Percentiles rank a stretch among this genome's conserved stretches.
These are phyloP conservation scores for Drosophila punjabiensis DNA, from an alignment of 1,140 invertebrate genomes.

Conservation along the genomic window DNA sequence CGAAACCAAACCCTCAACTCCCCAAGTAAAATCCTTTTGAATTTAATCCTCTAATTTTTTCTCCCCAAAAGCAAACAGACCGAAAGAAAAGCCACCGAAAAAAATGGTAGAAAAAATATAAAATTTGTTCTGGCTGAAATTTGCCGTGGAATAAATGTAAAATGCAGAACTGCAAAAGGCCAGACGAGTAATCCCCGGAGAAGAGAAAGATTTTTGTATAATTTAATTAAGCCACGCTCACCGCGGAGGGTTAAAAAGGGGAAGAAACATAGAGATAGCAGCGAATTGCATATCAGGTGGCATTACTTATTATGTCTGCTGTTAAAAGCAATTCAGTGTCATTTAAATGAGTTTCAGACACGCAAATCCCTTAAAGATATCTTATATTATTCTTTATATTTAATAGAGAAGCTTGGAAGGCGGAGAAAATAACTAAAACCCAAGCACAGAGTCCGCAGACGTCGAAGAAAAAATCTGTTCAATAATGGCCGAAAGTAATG, in stretches of 20 bases:
- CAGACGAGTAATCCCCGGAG: slow-evolving; percentile 19
- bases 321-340: slow-evolving; percentile 39
- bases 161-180: slow-evolving; percentile 28
- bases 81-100: slow-evolving; percentile 20
- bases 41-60: slow-evolving; percentile 39
- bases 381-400: background rate
- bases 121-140: slow-evolving; percentile 68
- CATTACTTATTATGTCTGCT: slow-evolving; percentile 2
- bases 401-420: background rate
- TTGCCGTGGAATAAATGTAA: slow-evolving; percentile 48
- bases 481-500: slow-evolving; percentile 58
- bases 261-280: slow-evolving; percentile 11
- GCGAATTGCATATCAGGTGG: slow-evolving; percentile 10
- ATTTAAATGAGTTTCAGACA: slow-evolving; percentile 23
- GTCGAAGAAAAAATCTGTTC: slow-evolving; percentile 41
- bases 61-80: slow-evolving; percentile 22
- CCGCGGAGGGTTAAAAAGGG: slow-evolving; percentile 11
- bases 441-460: slow-evolving; percentile 2
- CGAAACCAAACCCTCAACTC: slow-evolving; percentile 9
- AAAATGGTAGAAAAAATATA: slow-evolving; percentile 33
- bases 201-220: slow-evolving; percentile 16
- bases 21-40: slow-evolving; percentile 34
- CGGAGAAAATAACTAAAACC: background rate
- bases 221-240: slow-evolving; percentile 39
- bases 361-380: slow-evolving; percentile 18